A percentile compares a stretch with the other conserved stretches of the same genome.
phyloP scores from a whole-genome alignment of 2,113 vertebrate genomes.

The Psittacus erithacus region DNA sequence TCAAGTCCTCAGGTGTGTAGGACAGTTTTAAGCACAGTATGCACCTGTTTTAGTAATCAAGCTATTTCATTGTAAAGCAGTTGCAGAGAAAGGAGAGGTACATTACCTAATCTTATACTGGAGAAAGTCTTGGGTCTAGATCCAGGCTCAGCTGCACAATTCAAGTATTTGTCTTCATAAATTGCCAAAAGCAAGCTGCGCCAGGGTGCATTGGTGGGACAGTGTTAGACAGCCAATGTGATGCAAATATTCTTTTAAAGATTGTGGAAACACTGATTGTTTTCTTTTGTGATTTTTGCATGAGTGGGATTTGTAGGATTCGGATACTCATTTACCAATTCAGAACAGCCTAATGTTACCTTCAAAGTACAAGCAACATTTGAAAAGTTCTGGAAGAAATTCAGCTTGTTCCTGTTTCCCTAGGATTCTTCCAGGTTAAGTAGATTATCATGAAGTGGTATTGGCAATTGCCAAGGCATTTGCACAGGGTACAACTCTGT shows the following conservation, averaged over 20 bases:
- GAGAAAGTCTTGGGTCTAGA: not conserved
- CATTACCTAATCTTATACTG: not conserved
- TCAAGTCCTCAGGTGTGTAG: not conserved
- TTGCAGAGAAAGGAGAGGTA: not conserved
- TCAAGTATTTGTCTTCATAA: not conserved
- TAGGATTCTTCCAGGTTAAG: constrained; percentile 31
- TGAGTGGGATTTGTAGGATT: not conserved
- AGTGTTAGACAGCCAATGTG: not conserved
- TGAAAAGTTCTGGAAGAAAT: constrained; percentile 5
- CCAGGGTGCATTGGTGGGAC: not conserved
- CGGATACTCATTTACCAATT: not conserved
- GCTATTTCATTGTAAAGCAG: not conserved
- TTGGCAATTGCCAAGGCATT: constrained; percentile 26
- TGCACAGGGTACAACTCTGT: constrained; percentile 12
- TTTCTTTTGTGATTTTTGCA: not conserved
- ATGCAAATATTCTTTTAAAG: not conserved
- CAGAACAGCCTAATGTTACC: not conserved
- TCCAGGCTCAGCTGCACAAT: not conserved
- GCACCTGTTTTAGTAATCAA: not conserved
- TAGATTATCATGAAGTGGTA: constrained; percentile 35
- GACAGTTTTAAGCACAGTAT: not conserved
- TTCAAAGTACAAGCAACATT: not conserved
- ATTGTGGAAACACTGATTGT: not conserved
- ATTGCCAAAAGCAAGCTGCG: not conserved
- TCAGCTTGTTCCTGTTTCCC: not conserved